Percentiles rank a stretch among this genome's conserved stretches.
These are phyloP conservation scores for Spisula solida DNA, from an alignment of 2,888 invertebrate species.

Conservation along the genomic window DNA sequence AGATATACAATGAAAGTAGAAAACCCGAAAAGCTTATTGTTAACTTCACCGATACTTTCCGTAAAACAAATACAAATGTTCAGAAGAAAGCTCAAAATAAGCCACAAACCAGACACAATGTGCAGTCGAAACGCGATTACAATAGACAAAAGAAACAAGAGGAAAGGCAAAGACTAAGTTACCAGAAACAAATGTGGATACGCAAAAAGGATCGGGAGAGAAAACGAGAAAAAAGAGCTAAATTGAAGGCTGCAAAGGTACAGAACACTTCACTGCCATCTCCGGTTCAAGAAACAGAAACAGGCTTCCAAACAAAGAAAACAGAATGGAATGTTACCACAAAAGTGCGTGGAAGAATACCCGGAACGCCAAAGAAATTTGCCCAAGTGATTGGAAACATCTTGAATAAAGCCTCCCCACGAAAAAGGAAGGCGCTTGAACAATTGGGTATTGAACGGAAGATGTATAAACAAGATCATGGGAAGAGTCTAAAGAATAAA, in stretches of 20 bases:
- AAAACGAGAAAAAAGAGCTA: constrained; percentile 39
- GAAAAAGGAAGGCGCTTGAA: constrained; percentile 49
- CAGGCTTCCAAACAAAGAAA: constrained; percentile 14
- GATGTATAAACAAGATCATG: constrained; percentile 9
- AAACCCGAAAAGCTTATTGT: too few species aligned
- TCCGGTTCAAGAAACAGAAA: constrained; percentile 24
- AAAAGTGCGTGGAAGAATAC: constrained; percentile 45
- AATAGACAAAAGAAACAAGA: constrained; percentile 36
- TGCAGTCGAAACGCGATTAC: constrained; percentile 54
- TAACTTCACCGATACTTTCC: too few species aligned
- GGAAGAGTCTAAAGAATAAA: not conserved
- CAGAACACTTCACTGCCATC: not conserved
- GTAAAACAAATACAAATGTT: too few species aligned
- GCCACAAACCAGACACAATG: constrained; percentile 41
- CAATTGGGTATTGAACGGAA: not conserved
- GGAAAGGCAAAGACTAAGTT: constrained; percentile 42
- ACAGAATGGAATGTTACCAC: constrained; percentile 51
- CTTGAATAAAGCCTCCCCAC: constrained; percentile 22
- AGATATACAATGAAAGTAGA: too few species aligned
- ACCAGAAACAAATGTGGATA: constrained; percentile 58
- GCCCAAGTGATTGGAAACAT: constrained; percentile 43
- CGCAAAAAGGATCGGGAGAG: constrained; percentile 65
- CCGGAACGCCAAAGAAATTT: constrained; percentile 53
- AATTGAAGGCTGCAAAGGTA: not conserved
- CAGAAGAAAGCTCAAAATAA: too few species aligned